Evolutionary conservation across 2,113 vertebrate genomes (phyloP).

Genomic region (Onychostoma macrolepis): DNA sequence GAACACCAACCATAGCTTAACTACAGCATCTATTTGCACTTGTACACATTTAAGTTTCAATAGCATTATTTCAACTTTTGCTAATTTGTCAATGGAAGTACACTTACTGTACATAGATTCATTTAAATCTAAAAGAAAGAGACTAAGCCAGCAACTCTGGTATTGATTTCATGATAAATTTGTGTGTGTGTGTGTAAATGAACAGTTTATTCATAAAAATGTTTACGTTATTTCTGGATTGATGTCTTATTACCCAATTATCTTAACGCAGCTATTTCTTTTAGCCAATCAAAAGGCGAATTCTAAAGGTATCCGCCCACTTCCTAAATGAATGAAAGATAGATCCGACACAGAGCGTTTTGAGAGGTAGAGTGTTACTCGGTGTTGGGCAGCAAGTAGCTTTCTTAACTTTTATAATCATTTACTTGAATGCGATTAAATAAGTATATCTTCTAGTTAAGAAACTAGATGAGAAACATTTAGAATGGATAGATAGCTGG

Average conservation of each 20-base stretch:
- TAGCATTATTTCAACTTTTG: neutral
- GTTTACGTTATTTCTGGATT: neutral
- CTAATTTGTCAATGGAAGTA: neutral
- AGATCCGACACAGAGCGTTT: neutral
- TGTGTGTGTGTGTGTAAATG: neutral
- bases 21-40: too few relatives aligned
- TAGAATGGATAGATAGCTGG: neutral
- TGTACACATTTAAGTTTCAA: neutral
- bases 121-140: neutral
- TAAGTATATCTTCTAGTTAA: neutral
- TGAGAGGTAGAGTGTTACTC: neutral
- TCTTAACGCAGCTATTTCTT: neutral
- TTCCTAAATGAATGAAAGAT: slow-evolving; percentile 21
- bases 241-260: neutral
- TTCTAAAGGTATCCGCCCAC: neutral
- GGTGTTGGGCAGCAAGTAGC: neutral
- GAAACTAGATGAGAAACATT: neutral
- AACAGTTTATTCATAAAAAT: neutral
- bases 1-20: too few relatives aligned
- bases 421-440: neutral
- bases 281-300: neutral
- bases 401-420: neutral
- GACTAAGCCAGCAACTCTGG: neutral
- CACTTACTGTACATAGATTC: neutral
- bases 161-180: neutral